A percentile compares a stretch with the other conserved stretches of the same genome.
phyloP scores from a whole-genome alignment of 2,113 vertebrate genomes.

The Chionis minor region DNA sequence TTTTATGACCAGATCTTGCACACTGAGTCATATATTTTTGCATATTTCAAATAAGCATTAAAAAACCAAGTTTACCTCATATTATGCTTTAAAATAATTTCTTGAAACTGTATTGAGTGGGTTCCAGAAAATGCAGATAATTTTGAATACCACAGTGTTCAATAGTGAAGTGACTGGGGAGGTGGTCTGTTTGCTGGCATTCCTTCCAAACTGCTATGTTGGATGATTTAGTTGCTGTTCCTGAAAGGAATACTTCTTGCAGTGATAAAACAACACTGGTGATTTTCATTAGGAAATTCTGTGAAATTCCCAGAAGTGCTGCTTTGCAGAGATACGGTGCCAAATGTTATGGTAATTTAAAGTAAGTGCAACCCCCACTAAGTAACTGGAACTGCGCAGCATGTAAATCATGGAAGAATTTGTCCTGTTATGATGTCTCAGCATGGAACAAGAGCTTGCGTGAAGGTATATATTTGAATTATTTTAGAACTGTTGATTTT shows the following conservation, averaged over 20 bases:
- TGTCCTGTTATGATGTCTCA: background rate
- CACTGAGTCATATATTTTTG: background rate
- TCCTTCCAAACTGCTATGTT: background rate
- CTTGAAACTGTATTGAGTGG: background rate
- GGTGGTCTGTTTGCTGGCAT: background rate
- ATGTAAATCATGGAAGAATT: constrained; percentile 5
- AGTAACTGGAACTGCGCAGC: background rate
- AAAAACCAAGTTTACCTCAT: background rate
- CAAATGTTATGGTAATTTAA: background rate
- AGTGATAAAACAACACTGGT: background rate
- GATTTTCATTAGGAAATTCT: background rate
- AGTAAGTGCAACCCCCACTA: background rate
- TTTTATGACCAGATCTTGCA: background rate
- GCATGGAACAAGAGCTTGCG: background rate
- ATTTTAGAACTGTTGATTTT: background rate
- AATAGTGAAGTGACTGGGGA: background rate
- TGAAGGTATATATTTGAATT: background rate
- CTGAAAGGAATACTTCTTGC: background rate
- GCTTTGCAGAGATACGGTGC: constrained; percentile 8
- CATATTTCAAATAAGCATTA: background rate
- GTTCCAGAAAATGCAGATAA: background rate
- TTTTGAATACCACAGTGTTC: background rate
- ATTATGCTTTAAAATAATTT: background rate
- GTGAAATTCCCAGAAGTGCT: background rate
- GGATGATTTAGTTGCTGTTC: background rate